phyloP scores from a whole-genome alignment of 2,888 invertebrate genomes.

The Phalera bucephala region DNA sequence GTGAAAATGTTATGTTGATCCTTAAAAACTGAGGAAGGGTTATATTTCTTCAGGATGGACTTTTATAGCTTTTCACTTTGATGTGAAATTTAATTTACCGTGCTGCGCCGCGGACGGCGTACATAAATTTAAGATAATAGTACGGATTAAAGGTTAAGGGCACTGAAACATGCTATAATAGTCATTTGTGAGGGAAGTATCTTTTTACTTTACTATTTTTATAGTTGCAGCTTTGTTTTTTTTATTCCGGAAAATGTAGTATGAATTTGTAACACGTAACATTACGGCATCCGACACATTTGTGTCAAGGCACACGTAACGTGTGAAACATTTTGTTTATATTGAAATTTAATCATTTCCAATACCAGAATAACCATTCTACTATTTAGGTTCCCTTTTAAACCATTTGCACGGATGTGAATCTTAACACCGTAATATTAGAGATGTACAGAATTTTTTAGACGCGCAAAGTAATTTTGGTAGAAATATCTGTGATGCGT shows the following conservation, averaged over 20 bases:
- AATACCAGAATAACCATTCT: slow-evolving; percentile 29
- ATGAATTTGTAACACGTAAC: no score
- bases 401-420: slow-evolving; percentile 1
- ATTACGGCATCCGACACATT: slow-evolving; percentile 26
- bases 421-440: slow-evolving; percentile 1
- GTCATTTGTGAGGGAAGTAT: no score
- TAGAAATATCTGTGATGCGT: slow-evolving; percentile 39
- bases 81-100: slow-evolving; percentile 18
- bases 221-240: no score
- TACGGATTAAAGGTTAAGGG: slow-evolving; percentile 13
- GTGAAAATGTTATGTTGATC: slow-evolving; percentile 16
- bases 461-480: slow-evolving; percentile 5
- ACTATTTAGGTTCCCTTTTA: background rate
- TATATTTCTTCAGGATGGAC: slow-evolving; percentile 7
- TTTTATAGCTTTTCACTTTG: slow-evolving; percentile 21
- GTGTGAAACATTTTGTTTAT: slow-evolving; percentile 39
- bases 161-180: no score
- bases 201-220: no score
- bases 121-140: background rate
- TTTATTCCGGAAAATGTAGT: no score
- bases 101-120: background rate
- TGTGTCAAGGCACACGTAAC: slow-evolving; percentile 29
- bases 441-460: background rate
- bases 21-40: slow-evolving; percentile 26
- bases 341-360: slow-evolving; percentile 58